A percentile compares a stretch with the other conserved stretches of the same genome.
Evolutionary conservation across 2,113 vertebrate genomes (phyloP).

Genomic region (mouse (Mus musculus)): GRCm39 chr4:139448001-139448500

Average conservation of each 20-base stretch:
- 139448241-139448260: not conserved
- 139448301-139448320: not conserved
- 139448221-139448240: not conserved
- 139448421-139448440: not conserved
- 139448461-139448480: not conserved
- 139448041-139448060: not conserved
- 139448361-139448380: rapidly evolving
- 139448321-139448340: not conserved
- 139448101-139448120: not conserved
- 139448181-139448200: not conserved
- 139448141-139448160: not conserved
- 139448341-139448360: not conserved
- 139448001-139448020: not conserved
- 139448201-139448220: not conserved
- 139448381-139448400: not conserved
- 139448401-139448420: not conserved
- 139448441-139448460: not conserved
- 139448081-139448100: not conserved
- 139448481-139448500: not conserved
- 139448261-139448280: not conserved
- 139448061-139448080: not conserved
- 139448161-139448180: not conserved
- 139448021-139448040: not conserved
- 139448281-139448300: rapidly evolving
- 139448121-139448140: not conserved